Base-by-base conservation (phyloP, 2,113 vertebrate genomes). In the Mormyrus iriodes region DNA sequence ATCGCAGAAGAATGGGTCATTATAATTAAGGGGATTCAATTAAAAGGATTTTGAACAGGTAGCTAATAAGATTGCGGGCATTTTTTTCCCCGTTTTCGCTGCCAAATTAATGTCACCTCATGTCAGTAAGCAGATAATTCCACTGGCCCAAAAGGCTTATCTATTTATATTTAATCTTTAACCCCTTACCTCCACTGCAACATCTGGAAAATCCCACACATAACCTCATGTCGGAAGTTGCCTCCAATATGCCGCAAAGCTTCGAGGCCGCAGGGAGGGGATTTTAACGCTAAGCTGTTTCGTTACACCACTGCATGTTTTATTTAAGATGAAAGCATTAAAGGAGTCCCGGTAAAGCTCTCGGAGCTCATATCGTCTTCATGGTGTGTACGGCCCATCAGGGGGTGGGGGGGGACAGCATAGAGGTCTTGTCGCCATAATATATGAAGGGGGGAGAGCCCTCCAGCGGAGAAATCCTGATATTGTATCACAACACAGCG, bases 1-100 rank as follows among this genome's bases (percentile, higher is more conserved):
- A 94, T 93, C 89, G 90, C 90, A 65, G 52, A 89, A 65, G 92
- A 90, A 90, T 76, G 89, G 91, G 92, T 92, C 51, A 65, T 48
- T 13, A 91, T 92, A 91, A 93, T 92, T 92, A 93, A 92, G 87
- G 91, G 89, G 53, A 94, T 88, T 93, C 90, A 92, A 92, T 92
- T 93, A 93, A 89, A 86, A 92, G 88, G 85, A 21, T 19, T 89
- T 89, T 86, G 65, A 90, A 87, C 83, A 91, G 89, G 89, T 91
- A 90, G 92, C 91, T 82, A 91, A 92, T 90, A 92, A 94, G 90
- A 89, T 89, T 85, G 52, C 73, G 21, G 82, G 58, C 82, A 76
- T 87, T 87, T 73, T 85, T 58, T 89, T 88, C 44, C 44, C 69
- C 27, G 31, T 69, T 91, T 91, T 90, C 73, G 76, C 89, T 88